phyloP scores from a whole-genome alignment of 2,113 vertebrate species.

The Cacatua alba region DNA sequence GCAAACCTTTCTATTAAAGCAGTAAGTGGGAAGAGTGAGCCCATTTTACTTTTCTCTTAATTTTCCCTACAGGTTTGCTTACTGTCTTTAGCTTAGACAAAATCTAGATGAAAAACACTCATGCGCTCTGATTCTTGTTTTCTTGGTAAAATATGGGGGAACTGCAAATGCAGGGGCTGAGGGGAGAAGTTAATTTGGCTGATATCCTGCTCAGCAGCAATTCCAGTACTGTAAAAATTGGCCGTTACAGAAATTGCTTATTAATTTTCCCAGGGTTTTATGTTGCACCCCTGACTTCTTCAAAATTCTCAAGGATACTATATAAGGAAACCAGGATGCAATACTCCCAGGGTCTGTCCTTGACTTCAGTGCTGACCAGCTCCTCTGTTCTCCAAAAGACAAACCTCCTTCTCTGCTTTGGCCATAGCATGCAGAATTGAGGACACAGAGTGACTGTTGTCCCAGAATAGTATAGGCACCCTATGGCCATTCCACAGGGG shows the following conservation, averaged over 20 bases:
- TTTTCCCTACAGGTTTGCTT: conserved; percentile 22
- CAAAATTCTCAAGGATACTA: neutral
- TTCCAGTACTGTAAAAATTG: neutral
- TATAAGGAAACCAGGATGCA: neutral
- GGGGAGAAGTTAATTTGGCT: conserved; percentile 35
- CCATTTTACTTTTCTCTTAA: neutral
- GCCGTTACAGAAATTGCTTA: neutral
- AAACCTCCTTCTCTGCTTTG: neutral
- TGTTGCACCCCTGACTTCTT: neutral
- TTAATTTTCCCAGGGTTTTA: conserved; percentile 30
- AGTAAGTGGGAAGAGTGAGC: neutral
- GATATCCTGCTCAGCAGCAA: neutral
- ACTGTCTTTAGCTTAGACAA: conserved; percentile 9
- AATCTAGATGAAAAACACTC: neutral
- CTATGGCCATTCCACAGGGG: neutral
- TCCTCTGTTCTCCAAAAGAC: neutral
- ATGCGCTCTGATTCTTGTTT: neutral
- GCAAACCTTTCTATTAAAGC: neutral
- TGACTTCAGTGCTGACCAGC: neutral
- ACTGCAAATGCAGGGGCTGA: neutral
- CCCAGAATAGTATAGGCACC: neutral
- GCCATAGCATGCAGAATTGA: neutral
- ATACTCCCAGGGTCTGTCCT: neutral
- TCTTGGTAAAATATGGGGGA: conserved; percentile 26
- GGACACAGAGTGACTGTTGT: neutral